These are phyloP conservation scores for Hypomecis punctinalis DNA, from an alignment of 2,888 invertebrate species.

Conservation along the genomic window DNA sequence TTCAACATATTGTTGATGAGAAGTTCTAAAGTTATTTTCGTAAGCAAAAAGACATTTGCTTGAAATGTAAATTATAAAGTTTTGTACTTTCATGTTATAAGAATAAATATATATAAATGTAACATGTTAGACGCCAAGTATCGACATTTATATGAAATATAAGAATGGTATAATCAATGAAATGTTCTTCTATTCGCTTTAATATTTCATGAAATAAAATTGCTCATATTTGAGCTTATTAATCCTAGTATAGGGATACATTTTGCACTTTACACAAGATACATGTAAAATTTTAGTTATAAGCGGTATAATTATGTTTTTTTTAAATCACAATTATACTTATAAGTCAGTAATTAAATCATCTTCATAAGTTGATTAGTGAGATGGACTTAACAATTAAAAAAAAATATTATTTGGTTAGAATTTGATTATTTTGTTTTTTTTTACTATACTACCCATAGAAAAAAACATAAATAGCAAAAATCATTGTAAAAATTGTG, in stretches of 20 bases:
- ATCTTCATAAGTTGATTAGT: neutral
- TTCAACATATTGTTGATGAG: neutral
- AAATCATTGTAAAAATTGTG: slow-evolving; percentile 65
- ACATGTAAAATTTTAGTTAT: slow-evolving; percentile 13
- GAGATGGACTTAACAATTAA: neutral
- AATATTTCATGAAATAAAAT: slow-evolving; percentile 26
- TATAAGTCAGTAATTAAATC: neutral
- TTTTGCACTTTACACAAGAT: slow-evolving; percentile 41
- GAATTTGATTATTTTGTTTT: neutral
- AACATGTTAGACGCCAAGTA: neutral
- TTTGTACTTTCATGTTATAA: slow-evolving; percentile 2
- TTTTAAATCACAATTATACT: neutral
- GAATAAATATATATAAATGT: slow-evolving; percentile 1
- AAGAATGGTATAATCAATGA: neutral
- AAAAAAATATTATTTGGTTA: neutral
- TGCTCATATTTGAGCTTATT: slow-evolving; percentile 45
- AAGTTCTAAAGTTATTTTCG: neutral
- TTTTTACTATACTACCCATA: neutral
- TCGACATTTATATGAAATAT: neutral
- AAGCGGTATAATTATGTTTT: neutral
- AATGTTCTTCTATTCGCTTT: slow-evolving; percentile 21
- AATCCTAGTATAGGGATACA: slow-evolving; percentile 30
- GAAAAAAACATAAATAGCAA: slow-evolving; percentile 46
- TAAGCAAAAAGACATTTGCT: neutral
- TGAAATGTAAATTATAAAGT: neutral